Evolutionary conservation across 2,888 invertebrate species (phyloP), one percentile per base, ranked within the genome.

Genomic region (Barypeithes pellucidus): DNA sequence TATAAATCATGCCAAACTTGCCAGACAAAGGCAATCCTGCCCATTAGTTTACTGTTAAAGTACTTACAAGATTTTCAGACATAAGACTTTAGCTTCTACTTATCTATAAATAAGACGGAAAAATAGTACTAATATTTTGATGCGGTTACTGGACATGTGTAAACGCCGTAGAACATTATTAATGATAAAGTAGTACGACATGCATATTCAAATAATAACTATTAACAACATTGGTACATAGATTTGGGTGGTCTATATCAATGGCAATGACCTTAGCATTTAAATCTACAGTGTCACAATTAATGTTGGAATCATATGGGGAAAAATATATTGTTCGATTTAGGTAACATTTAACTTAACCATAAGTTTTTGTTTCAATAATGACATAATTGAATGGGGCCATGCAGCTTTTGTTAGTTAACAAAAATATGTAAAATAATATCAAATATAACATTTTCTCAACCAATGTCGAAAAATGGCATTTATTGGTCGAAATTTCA

Each of bases 221-320:
- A 45, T 45, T 45, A 45, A 45, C 16, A 45, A 45, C 45, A 0
- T 45, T 16, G 3, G 45, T 45, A 45, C 45, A 0, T 45, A 45
- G 3, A 18, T 45, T 45, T 45, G 45, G 45, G 45, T 45, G 45
- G 45, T 45, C 45, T 45, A 8, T 45, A 45, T 45, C 1, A 16
- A 45, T 14, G 14, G 7, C 29, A 29, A 29, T 29, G 29, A 29
- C n/a, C n/a, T n/a, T n/a, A n/a, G n/a, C n/a, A n/a, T n/a, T n/a
- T n/a, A n/a, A n/a, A n/a, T n/a, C n/a, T n/a, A n/a, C n/a, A n/a
- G n/a, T n/a, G n/a, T n/a, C n/a, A n/a, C n/a, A n/a, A n/a, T n/a
- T n/a, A n/a, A n/a, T n/a, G n/a, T n/a, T n/a, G n/a, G n/a, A n/a
- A n/a, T n/a, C n/a, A n/a, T n/a, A n/a, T n/a, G n/a, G n/a, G n/a